Evolutionary conservation across 2,888 invertebrate genomes (phyloP).

Genomic region (Xanthia togata): DNA sequence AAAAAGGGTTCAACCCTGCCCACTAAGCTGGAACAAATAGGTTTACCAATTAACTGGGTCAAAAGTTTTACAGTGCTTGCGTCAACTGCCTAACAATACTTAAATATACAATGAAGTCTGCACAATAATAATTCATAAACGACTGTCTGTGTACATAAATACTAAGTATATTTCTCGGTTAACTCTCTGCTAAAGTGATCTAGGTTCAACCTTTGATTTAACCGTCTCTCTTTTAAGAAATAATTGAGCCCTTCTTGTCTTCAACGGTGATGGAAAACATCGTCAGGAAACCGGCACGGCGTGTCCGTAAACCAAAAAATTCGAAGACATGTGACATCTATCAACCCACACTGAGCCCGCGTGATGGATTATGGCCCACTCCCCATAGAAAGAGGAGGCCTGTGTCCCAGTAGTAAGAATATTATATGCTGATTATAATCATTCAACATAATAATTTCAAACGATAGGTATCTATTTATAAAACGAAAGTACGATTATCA

Average conservation of each 20-base stretch:
- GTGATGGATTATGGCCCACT: too few relatives aligned
- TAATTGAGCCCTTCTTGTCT: too few relatives aligned
- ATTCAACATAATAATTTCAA: neutral
- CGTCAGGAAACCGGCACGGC: too few relatives aligned
- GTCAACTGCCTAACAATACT: constrained; percentile 20
- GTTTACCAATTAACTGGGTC: constrained; percentile 39
- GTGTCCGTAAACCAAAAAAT: too few relatives aligned
- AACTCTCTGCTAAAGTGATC: constrained; percentile 23
- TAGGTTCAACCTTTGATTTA: constrained; percentile 17
- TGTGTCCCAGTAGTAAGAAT: too few relatives aligned
- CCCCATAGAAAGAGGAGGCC: too few relatives aligned
- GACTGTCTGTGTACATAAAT: constrained; percentile 22
- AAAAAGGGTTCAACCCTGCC: constrained; percentile 30
- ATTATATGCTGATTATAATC: neutral
- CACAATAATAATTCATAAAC: constrained; percentile 26
- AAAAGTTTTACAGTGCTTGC: constrained; percentile 32
- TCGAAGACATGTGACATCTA: too few relatives aligned
- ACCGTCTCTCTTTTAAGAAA: constrained; percentile 14
- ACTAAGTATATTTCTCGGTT: constrained; percentile 18
- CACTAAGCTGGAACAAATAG: constrained; percentile 43
- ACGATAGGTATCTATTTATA: neutral
- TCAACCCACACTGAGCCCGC: too few relatives aligned
- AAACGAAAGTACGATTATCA: neutral
- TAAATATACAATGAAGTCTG: constrained; percentile 8
- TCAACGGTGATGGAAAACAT: too few relatives aligned